phyloP scores from a whole-genome alignment of 92 coral and sea anemone genomes.

The Phenganax stokvisi region DNA sequence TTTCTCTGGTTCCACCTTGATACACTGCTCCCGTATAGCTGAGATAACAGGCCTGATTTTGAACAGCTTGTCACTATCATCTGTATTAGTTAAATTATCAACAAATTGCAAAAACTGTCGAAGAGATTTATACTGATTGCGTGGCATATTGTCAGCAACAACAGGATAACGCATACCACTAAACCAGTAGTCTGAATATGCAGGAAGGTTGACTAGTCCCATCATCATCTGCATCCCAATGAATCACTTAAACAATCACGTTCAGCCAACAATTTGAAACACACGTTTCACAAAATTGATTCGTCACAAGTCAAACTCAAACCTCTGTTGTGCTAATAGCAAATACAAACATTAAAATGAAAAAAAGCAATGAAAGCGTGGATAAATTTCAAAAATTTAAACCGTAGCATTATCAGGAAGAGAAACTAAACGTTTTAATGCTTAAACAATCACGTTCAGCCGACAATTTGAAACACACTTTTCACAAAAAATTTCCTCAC shows the following conservation, averaged over 20 bases:
- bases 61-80: not conserved
- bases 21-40: not conserved
- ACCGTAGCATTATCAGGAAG: too few species aligned
- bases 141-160: not conserved
- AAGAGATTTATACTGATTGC: not conserved
- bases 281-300: too few species aligned
- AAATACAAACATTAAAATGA: too few species aligned
- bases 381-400: too few species aligned
- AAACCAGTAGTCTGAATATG: not conserved
- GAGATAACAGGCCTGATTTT: not conserved
- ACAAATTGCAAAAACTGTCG: not conserved
- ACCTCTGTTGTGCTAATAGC: too few species aligned
- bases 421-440: too few species aligned
- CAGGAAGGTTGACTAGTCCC: not conserved
- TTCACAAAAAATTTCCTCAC: too few species aligned
- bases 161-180: not conserved
- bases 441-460: too few species aligned
- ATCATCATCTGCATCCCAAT: not conserved
- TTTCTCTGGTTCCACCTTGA: not conserved
- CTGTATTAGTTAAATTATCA: not conserved
- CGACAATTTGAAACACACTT: too few species aligned
- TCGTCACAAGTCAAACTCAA: too few species aligned
- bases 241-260: not conserved
- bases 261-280: too few species aligned
- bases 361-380: too few species aligned